Conservation (phyloP, 2,888 invertebrate species). For the Tholera decimalis region DNA sequence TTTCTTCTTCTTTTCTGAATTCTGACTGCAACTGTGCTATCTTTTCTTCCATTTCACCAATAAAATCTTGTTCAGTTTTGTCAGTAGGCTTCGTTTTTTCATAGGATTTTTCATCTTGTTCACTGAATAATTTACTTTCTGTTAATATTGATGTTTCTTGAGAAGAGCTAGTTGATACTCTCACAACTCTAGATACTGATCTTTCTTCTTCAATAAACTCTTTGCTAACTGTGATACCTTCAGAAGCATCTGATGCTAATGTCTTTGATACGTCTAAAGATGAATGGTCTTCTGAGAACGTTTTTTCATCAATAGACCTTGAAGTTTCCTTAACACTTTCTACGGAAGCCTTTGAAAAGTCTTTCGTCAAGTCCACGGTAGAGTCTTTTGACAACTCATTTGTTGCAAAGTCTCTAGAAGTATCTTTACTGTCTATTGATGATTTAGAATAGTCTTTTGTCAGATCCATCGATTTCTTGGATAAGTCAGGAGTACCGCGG, state of each 20-base stretch:
- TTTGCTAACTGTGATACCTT: slow-evolving; percentile 83
- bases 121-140: slow-evolving; percentile 85
- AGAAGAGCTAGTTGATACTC: slow-evolving; percentile 82
- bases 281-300: slow-evolving; percentile 88
- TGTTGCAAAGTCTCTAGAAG: slow-evolving; percentile 88
- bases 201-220: slow-evolving; percentile 85
- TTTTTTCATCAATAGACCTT: slow-evolving; percentile 87
- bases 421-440: slow-evolving; percentile 89
- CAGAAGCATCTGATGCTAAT: slow-evolving; percentile 87
- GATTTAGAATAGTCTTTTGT: slow-evolving; percentile 89
- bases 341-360: slow-evolving; percentile 87
- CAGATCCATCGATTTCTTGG: slow-evolving; percentile 87
- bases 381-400: slow-evolving; percentile 89
- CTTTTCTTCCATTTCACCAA: slow-evolving; percentile 78
- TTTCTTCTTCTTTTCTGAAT: slow-evolving; percentile 76
- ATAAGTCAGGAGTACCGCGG: slow-evolving; percentile 86
- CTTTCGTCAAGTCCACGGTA: slow-evolving; percentile 87
- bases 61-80: slow-evolving; percentile 76
- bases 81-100: slow-evolving; percentile 76
- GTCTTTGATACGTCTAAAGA: slow-evolving; percentile 89
- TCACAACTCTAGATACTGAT: slow-evolving; percentile 80
- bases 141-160: slow-evolving; percentile 86
- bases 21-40: slow-evolving; percentile 77
- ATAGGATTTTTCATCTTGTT: slow-evolving; percentile 81
- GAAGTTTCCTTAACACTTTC: slow-evolving; percentile 88